Base-by-base conservation (phyloP, 1,140 invertebrate genomes). In the Drosophila obscura region DNA sequence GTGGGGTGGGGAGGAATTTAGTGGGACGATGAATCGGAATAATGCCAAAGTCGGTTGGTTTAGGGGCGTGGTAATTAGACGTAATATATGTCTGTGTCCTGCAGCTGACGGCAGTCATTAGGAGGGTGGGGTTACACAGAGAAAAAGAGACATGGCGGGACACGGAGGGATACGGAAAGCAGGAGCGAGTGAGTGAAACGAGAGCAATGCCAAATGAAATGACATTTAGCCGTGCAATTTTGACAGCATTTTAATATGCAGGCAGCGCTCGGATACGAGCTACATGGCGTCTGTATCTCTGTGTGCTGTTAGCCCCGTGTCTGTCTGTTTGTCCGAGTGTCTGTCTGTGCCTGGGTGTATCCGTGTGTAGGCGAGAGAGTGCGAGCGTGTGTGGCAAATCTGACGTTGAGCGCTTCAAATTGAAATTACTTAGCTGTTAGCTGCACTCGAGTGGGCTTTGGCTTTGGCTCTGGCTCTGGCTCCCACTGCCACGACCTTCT, bases 221-320 rank as follows among this genome's bases (percentile, higher is more conserved):
- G 81, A 84, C 81, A 84, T 74, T 82, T 82, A 83, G 77, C 81
- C 61, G 80, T 77, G 73, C 77, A 80, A 77, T 85, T 84, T 85
- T 84, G 81, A 84, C 81, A 84, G 68, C 77, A 66, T 77, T 84
- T 85, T 85, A 85, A 85, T 77, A 80, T 84, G 81, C 81, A 76
- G 62, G 61, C 69, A 71, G 59, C 55, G 52, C 58, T 48, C 35
- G 48, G 15, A 71, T 48, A 64, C 61, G 28, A 44, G 46, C 8
- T 9, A 35, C 35, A 39, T 39, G 35, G 11, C 35, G 24, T 4
- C 28, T 46, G 48, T 48, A 48, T 16, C 28, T 35, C 55, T 46
- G 46, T 26, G 19, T 46, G 56, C 51, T 41, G 31, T 11, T 52
- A 28, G 15, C 6, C 24, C 35, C 13, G 13, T 15, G 24, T 31